Evolutionary conservation across 2,113 vertebrate species (phyloP), one percentile per base, ranked within the genome.

Genomic region (Solea senegalensis): DNA sequence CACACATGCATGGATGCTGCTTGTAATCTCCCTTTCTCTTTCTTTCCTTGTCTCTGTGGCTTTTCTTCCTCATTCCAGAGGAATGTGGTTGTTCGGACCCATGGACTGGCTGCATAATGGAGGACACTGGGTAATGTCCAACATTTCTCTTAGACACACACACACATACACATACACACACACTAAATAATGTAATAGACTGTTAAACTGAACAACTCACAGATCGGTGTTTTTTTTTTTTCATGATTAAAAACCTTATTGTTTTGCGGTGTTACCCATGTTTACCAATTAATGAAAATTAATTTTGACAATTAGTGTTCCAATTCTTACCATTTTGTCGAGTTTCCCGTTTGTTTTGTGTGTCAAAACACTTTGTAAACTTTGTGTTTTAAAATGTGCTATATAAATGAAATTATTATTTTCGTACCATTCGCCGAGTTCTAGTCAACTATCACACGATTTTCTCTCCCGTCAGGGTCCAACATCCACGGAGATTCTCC

Each of bases 41-140:
- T 52, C 27, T 69, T 40, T 27, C 27, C 5, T 49, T 28, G 11
- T 58, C 44, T 50, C 64, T 41, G 9, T 59, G 28, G 0, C 54
- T 69, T 13, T 64, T n/a, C 40, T 80, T 49, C 58, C 70, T 65
- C 72, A 70, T 75, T 87, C 16, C 90, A 95, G 93, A 95, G 95
- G 97, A 97, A 87, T 98, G 97, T 80, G 94, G 95, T 84, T 98
- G 97, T 89, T 86, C 88, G 78, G 95, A 95, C 72, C 94, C 93
- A 52, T 97, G 95, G 95, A 93, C 89, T 39, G 97, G 97, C 83
- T 98, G 97, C 93, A 95, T 98, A 85, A 98, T 98, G 97, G 97
- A 98, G 82, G 97, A 98, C 88, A 97, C 95, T 0, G 97, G 97
- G 97, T 98, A 95, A 86, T 78, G 85, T 66, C 59, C 39, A 63